These are phyloP conservation scores for Stenchaetothrips biformis DNA, from an alignment of 2,888 invertebrate species.

Conservation along the genomic window DNA sequence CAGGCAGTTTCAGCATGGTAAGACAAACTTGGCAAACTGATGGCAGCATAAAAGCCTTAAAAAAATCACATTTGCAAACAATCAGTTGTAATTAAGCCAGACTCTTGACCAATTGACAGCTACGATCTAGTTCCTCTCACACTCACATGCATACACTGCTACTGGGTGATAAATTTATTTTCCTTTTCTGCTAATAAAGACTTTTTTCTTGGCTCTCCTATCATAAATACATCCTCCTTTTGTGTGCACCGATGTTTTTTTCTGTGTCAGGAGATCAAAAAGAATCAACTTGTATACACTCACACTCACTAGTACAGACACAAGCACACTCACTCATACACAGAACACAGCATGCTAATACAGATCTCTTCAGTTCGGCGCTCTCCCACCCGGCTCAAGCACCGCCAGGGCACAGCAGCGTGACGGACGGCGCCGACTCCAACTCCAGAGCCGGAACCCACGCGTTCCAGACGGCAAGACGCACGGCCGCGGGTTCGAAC, in stretches of 20 bases:
- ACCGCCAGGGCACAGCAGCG: no score
- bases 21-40: not conserved
- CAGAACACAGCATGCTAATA: not conserved
- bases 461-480: no score
- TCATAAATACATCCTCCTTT: constrained; percentile 1
- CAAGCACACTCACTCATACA: not conserved
- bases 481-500: no score
- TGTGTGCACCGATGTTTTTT: not conserved
- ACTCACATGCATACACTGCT: not conserved
- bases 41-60: not conserved
- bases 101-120: not conserved
- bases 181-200: no score
- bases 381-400: not conserved
- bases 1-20: not conserved
- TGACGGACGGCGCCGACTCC: no score
- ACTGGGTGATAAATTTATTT: not conserved
- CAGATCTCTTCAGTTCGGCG: not conserved
- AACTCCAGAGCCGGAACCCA: no score
- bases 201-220: no score
- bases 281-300: not conserved
- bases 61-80: not conserved
- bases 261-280: constrained; percentile 6
- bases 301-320: not conserved
- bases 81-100: not conserved
- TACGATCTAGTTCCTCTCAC: not conserved